A percentile compares a stretch with the other conserved stretches of the same genome.
These are phyloP conservation scores for Cyphomyrus discorhynchus DNA, from an alignment of 2,113 vertebrate genomes.

Conservation along the genomic window DNA sequence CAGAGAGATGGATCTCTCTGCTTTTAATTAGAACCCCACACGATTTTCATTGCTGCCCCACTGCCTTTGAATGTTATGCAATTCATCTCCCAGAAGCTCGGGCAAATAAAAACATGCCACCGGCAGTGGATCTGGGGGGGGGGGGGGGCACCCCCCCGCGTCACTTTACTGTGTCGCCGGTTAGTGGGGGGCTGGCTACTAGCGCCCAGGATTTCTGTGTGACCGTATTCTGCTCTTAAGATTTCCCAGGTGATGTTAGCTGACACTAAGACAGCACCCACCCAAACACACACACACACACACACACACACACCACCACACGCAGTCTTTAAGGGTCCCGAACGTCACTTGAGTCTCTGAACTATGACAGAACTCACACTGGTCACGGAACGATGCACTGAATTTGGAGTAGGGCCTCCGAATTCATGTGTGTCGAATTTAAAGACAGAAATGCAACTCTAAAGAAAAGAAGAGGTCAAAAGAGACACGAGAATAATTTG, in stretches of 20 bases:
- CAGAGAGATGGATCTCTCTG: slow-evolving; percentile 2
- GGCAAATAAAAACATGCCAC: slow-evolving; percentile 34
- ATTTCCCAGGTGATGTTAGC: slow-evolving; percentile 25
- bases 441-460: not conserved
- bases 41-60: slow-evolving; percentile 20
- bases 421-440: not conserved
- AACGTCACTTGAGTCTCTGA: not conserved
- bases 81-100: slow-evolving; percentile 33
- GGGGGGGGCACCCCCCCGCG: too few species aligned
- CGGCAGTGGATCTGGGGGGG: slow-evolving; percentile 22
- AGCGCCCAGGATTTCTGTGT: slow-evolving; percentile 16
- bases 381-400: not conserved
- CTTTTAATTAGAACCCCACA: slow-evolving; percentile 1
- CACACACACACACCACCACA: not conserved
- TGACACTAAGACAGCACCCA: slow-evolving; percentile 24
- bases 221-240: slow-evolving; percentile 36
- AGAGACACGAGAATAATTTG: not conserved
- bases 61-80: slow-evolving; percentile 24
- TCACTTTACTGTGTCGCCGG: slow-evolving; percentile 34
- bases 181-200: slow-evolving; percentile 22
- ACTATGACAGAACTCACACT: not conserved
- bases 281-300: not conserved
- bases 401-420: not conserved
- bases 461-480: slow-evolving; percentile 14
- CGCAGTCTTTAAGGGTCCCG: not conserved